Percentiles rank a stretch among this genome's conserved stretches.
Evolutionary conservation across 2,113 vertebrate species (phyloP).

Genomic region (Natator depressus): DNA sequence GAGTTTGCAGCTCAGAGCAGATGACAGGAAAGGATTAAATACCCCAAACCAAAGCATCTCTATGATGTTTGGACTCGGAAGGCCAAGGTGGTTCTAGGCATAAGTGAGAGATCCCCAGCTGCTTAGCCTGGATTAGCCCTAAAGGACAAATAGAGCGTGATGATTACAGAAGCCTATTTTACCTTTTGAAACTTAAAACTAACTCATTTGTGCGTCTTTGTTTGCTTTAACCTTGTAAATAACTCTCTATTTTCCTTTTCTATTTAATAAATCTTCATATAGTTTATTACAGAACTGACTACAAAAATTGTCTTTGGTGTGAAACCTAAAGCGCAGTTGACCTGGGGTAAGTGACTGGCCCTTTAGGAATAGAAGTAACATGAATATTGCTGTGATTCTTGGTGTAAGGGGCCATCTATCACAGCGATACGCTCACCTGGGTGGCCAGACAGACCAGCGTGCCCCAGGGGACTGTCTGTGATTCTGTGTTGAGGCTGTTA

Average conservation of each 20-base stretch:
- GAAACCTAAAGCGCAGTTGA: not conserved
- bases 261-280: too few relatives aligned
- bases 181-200: not conserved
- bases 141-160: too few relatives aligned
- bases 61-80: not conserved
- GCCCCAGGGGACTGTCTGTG: not conserved
- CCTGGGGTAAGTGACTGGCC: not conserved
- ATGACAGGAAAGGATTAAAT: not conserved
- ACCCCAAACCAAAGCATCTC: not conserved
- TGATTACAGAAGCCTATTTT: not conserved
- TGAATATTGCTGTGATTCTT: not conserved
- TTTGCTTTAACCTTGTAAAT: not conserved
- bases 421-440: not conserved
- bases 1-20: not conserved
- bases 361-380: not conserved
- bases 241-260: not conserved
- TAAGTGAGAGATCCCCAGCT: not conserved
- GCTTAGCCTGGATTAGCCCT: not conserved
- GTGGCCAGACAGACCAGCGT: not conserved
- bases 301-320: not conserved
- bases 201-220: not conserved
- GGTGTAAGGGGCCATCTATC: not conserved
- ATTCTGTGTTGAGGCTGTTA: not conserved
- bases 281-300: not conserved
- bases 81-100: not conserved